Evolutionary conservation across 1,140 invertebrate species (phyloP), one percentile per base, ranked within the genome.

Genomic region (Thaumetopoea pityocampa): DNA sequence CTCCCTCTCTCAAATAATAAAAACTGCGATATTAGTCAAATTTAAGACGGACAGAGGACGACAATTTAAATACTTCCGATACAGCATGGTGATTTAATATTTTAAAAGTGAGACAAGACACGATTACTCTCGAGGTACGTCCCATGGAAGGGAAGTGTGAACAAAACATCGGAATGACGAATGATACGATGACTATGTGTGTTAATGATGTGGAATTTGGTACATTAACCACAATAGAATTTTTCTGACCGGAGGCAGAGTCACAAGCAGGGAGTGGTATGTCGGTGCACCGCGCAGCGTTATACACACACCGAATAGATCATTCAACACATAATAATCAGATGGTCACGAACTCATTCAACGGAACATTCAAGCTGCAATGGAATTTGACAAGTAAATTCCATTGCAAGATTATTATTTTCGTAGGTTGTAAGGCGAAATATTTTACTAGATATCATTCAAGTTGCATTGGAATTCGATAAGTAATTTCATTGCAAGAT

Each of bases 161-260:
- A 64, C 50, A 56, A 53, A 51, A 56, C 36, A 48, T 33, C 26
- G 44, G 49, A 23, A 51, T 51, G 47, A 50, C 49, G 51, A 48
- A 47, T 59, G 50, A 57, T 49, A 46, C 51, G 52, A 58, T 67
- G 63, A 44, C 52, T 55, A 52, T 59, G n/a, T n/a, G n/a, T n/a
- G 62, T 69, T 73, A 69, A 77, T 72, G 62, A 71, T 68, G 66
- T 60, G 67, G 74, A 73, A 82, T 82, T 82, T 65, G 67, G 74
- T 82, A 78, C 68, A 69, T 67, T 67, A 72, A 69, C 67, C 70
- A 82, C 74, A 79, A 76, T 71, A 82, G 74, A 82, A 79, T 82
- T 79, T 81, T 79, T 79, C 67, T 73, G 64, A 60, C 61, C 56
- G 43, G 68, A 70, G 69, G 64, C 69, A 67, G 47, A 72, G 65